A percentile compares a stretch with the other conserved stretches of the same genome.
phyloP scores from a whole-genome alignment of 2,797 vertebrate species.

The Atherinosoma microstoma region DNA sequence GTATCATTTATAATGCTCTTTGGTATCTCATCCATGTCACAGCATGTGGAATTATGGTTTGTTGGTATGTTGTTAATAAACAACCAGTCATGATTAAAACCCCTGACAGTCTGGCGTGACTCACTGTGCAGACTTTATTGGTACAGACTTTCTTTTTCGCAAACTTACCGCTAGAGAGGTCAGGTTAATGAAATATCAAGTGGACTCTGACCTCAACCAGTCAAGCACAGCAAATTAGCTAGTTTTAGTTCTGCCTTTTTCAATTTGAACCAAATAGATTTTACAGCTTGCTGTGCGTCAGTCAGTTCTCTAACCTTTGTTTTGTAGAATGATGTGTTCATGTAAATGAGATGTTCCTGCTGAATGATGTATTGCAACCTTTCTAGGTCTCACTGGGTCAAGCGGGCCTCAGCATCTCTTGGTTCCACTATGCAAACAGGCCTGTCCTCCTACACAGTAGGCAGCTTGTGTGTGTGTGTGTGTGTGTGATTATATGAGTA shows the following conservation, averaged over 20 bases:
- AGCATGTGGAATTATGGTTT: neutral
- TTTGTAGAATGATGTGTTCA: neutral
- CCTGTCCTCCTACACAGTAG: conserved; percentile 70
- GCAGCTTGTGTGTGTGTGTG: conserved; percentile 54
- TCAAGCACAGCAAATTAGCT: neutral
- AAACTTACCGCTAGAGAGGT: conserved; percentile 8
- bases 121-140: neutral
- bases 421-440: conserved; percentile 59
- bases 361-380: conserved; percentile 67
- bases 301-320: neutral
- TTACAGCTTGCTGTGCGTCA: neutral
- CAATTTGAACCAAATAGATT: neutral
- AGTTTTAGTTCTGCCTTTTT: neutral
- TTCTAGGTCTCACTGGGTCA: conserved; percentile 66
- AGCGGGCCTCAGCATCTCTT: conserved; percentile 52
- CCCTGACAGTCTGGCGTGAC: neutral
- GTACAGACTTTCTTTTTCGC: neutral
- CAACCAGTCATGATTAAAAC: conserved; percentile 9
- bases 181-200: conserved; percentile 5
- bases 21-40: neutral
- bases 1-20: neutral
- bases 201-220: neutral
- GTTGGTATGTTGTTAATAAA: conserved; percentile 16
- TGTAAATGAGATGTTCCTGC: conserved; percentile 32
- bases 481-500: conserved; percentile 49